A percentile compares a stretch with the other conserved stretches of the same genome.
These are phyloP conservation scores for Cetonia aurata DNA, from an alignment of 2,888 invertebrate genomes.

Conservation along the genomic window DNA sequence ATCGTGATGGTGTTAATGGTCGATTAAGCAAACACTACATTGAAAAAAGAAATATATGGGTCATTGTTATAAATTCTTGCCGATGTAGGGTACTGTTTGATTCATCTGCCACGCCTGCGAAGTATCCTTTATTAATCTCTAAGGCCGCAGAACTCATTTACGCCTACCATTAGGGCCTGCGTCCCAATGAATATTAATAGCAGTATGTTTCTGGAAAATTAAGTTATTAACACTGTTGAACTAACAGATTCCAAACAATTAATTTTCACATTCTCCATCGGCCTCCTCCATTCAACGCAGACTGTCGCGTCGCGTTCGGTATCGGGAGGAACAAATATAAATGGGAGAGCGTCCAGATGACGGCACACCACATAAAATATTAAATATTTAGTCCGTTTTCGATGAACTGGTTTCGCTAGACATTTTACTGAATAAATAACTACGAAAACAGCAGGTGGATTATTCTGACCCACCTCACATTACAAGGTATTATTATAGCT, in stretches of 20 bases:
- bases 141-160: slow-evolving; percentile 30
- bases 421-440: slow-evolving; percentile 5
- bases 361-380: slow-evolving; percentile 16
- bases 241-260: slow-evolving; percentile 30
- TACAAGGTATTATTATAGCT: slow-evolving; percentile 17
- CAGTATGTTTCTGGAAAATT: slow-evolving; percentile 21
- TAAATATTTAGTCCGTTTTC: slow-evolving; percentile 14
- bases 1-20: no score
- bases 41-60: not conserved
- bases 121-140: slow-evolving; percentile 35
- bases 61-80: not conserved
- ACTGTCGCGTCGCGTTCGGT: not conserved
- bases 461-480: slow-evolving; percentile 31
- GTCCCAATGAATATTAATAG: slow-evolving; percentile 36
- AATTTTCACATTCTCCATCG: not conserved
- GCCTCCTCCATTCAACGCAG: not conserved
- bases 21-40: no score
- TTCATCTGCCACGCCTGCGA: slow-evolving; percentile 9
- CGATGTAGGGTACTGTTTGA: slow-evolving; percentile 11
- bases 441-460: slow-evolving; percentile 19
- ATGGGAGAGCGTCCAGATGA: slow-evolving; percentile 24
- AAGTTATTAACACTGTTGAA: slow-evolving; percentile 37
- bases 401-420: slow-evolving; percentile 14
- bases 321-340: slow-evolving; percentile 2
- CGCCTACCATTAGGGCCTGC: slow-evolving; percentile 19